These are phyloP conservation scores for Dipodomys spectabilis DNA, from an alignment of 2,113 vertebrate species.

Conservation along the genomic window DNA sequence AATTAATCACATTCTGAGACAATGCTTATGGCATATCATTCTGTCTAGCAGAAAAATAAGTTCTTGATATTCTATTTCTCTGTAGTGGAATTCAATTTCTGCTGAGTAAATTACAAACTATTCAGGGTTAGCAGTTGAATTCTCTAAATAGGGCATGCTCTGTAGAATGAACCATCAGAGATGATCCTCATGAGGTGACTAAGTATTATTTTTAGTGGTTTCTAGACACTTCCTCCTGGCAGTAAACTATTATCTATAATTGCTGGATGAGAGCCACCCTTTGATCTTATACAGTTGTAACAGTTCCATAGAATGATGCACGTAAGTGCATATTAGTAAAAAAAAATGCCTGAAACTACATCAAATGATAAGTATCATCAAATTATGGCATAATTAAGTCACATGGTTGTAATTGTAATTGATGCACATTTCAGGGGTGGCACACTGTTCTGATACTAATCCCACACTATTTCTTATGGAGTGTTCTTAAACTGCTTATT, in stretches of 20 bases:
- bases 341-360: neutral
- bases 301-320: neutral
- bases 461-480: neutral
- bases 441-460: neutral
- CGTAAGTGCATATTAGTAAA: neutral
- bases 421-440: neutral
- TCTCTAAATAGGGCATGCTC: neutral
- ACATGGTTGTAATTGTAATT: neutral
- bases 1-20: neutral
- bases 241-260: neutral
- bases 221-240: neutral
- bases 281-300: neutral
- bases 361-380: neutral
- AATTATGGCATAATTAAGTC: neutral
- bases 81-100: neutral
- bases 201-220: neutral
- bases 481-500: neutral
- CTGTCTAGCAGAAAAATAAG: neutral
- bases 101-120: neutral
- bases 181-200: neutral
- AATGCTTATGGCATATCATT: neutral
- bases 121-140: neutral
- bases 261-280: neutral
- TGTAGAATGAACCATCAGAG: neutral
- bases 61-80: neutral